phyloP scores from a whole-genome alignment of 1,140 invertebrate genomes.

The Brachionus plicatilis region DNA sequence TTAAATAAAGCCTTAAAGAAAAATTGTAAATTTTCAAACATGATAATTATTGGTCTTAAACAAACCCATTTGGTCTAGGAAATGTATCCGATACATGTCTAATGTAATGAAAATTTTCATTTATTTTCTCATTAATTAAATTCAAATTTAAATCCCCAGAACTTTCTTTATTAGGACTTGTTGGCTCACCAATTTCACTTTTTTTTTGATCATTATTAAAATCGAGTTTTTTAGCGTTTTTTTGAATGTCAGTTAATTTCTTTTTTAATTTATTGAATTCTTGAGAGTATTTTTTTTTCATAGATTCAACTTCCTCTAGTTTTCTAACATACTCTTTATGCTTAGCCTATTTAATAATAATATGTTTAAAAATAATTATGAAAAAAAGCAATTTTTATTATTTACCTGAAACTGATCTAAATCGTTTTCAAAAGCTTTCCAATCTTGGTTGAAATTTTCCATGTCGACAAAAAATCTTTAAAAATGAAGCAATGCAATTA shows the following conservation, averaged over 20 bases:
- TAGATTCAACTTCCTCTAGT: conserved; percentile 71
- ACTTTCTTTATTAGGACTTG: conserved; percentile 57
- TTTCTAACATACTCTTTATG: conserved; percentile 74
- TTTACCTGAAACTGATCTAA: not conserved
- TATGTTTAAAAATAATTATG: not conserved
- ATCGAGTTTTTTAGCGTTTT: not conserved
- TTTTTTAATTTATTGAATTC: conserved; percentile 78
- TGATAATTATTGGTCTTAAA: not conserved
- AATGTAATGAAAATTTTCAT: conserved; percentile 63
- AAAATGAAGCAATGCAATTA: not conserved
- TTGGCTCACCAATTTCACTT: conserved; percentile 47
- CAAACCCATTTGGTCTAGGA: conserved; percentile 72
- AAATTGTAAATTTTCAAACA: not conserved
- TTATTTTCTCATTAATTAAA: conserved; percentile 64
- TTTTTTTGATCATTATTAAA: conserved; percentile 47
- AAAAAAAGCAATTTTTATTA: not conserved
- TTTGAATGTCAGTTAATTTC: conserved; percentile 71
- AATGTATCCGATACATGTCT: conserved; percentile 74
- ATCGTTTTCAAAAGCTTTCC: not conserved
- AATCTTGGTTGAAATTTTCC: not conserved
- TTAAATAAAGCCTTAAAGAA: conserved; percentile 68
- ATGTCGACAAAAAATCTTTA: not conserved
- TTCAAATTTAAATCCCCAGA: not conserved
- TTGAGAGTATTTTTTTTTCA: conserved; percentile 82
- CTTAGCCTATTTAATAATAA: conserved; percentile 43